Base-by-base conservation (phyloP, 2,888 invertebrate genomes). In the Chamaedrilus cognettii region DNA sequence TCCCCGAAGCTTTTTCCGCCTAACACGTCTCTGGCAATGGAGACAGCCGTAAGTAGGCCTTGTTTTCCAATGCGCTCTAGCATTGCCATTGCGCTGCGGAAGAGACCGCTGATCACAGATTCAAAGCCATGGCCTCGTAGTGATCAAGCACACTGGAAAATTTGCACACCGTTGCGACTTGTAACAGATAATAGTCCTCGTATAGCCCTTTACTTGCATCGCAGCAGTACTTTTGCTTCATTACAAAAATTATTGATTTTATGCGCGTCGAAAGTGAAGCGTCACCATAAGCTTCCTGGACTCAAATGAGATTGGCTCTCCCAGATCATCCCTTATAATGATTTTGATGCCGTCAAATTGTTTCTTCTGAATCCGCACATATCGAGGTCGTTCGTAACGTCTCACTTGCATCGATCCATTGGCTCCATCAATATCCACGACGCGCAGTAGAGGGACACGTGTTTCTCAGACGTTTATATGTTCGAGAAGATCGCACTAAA, bases 221-320 rank as follows among this genome's bases (percentile, higher is more conserved):
- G 55, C 55, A 52, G 26, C 55, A 52, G 26, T 19, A 52, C 26
- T 52, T 52, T 23, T 26, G 11, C 28, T 23, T 52, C 55, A 52
- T 52, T 5, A 19, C 26, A 52, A 52, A 7, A 52, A 52, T 7
- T 52, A 52, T 7, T 11, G 26, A 19, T 7, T 19, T 7, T 52
- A 19, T 7, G 55, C 55, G 11, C 55, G 19, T 52, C 55, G 11
- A 52, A 7, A 52, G 26, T 52, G 28, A 52, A 52, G 55, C 26
- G 55, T 52, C 11, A 52, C 55, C 15, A 15, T 52, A 11, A 52
- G 26, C 28, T 7, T 52, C 26, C 55, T 23, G 26, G 15, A 19
- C 28, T 52, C 55, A 23, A 52, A 52, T 52, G 28, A 26, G 7
- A 52, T 23, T n/a, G n/a, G 11, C 28, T 23, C 15, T 7, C 55